Evolutionary conservation across 2,113 vertebrate species (phyloP), one percentile per base, ranked within the genome.

Genomic region (Telmatochromis bifrenatus): DNA sequence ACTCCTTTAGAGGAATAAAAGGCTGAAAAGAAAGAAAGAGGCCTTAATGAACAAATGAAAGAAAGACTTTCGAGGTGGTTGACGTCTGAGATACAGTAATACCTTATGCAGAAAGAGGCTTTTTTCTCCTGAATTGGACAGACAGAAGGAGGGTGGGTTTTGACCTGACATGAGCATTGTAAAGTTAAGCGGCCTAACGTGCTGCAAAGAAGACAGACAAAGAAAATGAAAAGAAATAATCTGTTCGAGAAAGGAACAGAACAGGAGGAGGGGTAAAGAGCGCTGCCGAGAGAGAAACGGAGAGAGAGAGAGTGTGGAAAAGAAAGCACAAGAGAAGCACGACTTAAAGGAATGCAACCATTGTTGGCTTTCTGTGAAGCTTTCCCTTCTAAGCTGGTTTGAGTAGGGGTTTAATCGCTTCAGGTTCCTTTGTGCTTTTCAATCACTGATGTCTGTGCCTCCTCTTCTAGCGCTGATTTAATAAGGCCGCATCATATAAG

Each of bases 381-480:
- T 92, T 94, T 94, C 54, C 28, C 84, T 31, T 82, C 92, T 96
- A 95, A 96, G 95, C 94, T 37, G 91, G 92, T 94, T 93, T 95
- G 92, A 96, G 95, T 90, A 89, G 90, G 86, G 91, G 83, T 95
- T 96, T 95, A 95, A 96, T 95, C 95, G 93, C 88, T 93, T 93
- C 70, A 79, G 89, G 88, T 92, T 89, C 83, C 83, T 96, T 96
- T 96, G 93, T 95, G 88, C 65, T 89, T 54, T 77, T 82, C 89
- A 89, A 94, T 95, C 94, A 91, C 88, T 92, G 84, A 86, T 87
- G 91, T 92, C 93, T 93, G 89, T 90, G 93, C 91, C 90, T 87
- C 87, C 88, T 81, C 88, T 93, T 93, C 91, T 81, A 75, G 53
- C 21, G 4, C 92, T 91, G 85, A 95, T 95, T 95, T 95, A 95